These are phyloP conservation scores for Leptinotarsa juncta DNA, from an alignment of 2,888 invertebrate genomes.

Conservation along the genomic window DNA sequence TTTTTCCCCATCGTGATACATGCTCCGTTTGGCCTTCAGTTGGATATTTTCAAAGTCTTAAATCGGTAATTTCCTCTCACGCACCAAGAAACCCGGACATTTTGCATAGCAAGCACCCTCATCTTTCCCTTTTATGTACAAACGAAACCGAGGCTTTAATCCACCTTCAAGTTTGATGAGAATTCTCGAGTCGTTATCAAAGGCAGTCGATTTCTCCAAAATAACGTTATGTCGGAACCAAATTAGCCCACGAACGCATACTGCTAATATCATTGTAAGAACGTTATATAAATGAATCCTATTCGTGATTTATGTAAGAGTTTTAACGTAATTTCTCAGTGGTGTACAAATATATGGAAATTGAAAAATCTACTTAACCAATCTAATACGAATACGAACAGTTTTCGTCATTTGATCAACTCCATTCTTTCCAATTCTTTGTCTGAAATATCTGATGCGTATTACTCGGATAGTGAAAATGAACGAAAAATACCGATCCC, in stretches of 20 bases:
- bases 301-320: background rate
- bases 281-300: background rate
- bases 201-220: background rate
- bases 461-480: no score
- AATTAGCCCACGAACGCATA: background rate
- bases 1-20: background rate
- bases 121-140: background rate
- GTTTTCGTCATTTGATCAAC: no score
- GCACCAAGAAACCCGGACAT: background rate
- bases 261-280: background rate
- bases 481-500: no score
- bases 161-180: constrained; percentile 11
- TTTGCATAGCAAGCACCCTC: background rate
- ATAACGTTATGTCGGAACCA: background rate
- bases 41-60: background rate
- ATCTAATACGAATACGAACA: background rate
- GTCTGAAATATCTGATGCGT: no score
- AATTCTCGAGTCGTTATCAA: background rate
- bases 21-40: background rate
- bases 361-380: background rate
- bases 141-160: constrained; percentile 7
- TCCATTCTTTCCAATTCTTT: no score
- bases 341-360: background rate
- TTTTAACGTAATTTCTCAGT: background rate
- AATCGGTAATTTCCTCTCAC: background rate